Percentiles rank a stretch among this genome's conserved stretches.
These are phyloP conservation scores for Drosophila equinoxialis DNA, from an alignment of 1,140 invertebrate species.

Conservation along the genomic window DNA sequence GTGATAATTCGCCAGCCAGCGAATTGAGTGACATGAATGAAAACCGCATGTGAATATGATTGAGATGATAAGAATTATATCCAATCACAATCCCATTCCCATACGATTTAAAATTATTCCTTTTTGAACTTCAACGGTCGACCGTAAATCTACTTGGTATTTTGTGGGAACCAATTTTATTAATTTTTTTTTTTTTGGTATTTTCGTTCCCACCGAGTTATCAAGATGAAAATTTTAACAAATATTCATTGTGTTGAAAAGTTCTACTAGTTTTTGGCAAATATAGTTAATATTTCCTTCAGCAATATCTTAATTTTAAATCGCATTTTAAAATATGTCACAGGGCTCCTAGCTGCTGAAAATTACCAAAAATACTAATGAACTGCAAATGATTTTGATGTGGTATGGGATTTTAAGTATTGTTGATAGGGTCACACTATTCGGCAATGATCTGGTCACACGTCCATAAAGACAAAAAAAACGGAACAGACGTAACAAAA, in stretches of 20 bases:
- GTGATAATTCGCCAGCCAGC: constrained; percentile 26
- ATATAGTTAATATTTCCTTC: neutral
- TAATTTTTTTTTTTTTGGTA: neutral
- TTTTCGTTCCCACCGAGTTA: constrained; percentile 2
- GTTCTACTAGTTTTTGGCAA: neutral
- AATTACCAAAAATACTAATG: too few species aligned
- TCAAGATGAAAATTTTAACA: constrained; percentile 2
- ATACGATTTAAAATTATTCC: neutral
- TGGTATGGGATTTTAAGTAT: neutral
- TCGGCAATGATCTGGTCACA: neutral
- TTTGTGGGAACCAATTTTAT: constrained; percentile 11
- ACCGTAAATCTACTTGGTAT: neutral
- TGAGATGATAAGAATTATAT: neutral
- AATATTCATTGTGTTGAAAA: neutral
- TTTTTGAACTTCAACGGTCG: neutral
- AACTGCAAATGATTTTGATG: too few species aligned
- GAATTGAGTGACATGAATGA: constrained; percentile 19
- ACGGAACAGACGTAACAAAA: constrained; percentile 16
- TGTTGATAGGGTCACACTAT: neutral
- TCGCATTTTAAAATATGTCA: neutral
- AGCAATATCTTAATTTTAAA: neutral
- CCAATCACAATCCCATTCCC: neutral
- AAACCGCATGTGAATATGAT: constrained; percentile 27
- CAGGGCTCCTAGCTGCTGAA: too few species aligned
- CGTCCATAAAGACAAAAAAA: neutral